These are phyloP conservation scores for Phalacrocorax carbo DNA, from an alignment of 2,113 vertebrate genomes.

Conservation along the genomic window DNA sequence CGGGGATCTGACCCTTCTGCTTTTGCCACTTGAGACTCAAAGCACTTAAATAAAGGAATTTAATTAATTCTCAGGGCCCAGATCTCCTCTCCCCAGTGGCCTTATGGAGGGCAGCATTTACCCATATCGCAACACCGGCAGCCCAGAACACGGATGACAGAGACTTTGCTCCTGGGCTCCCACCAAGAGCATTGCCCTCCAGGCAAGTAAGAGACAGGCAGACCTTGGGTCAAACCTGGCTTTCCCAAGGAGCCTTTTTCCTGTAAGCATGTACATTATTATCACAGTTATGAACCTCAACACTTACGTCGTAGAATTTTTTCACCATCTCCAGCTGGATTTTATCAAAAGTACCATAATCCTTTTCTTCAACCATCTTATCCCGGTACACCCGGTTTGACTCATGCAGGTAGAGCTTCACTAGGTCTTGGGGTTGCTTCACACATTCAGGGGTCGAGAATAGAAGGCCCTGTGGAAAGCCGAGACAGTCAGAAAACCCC, in stretches of 20 bases:
- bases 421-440: conserved; percentile 78
- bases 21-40: background rate
- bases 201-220: background rate
- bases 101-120: background rate
- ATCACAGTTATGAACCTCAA: background rate
- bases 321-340: conserved; percentile 83
- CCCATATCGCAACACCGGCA: background rate
- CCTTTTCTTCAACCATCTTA: conserved; percentile 86
- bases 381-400: conserved; percentile 88
- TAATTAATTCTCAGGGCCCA: background rate
- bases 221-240: background rate
- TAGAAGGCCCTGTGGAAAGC: conserved; percentile 80
- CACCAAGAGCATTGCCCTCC: background rate
- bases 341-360: conserved; percentile 85
- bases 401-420: conserved; percentile 90
- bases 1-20: background rate
- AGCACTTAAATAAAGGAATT: background rate
- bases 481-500: background rate
- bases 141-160: background rate
- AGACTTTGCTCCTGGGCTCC: background rate
- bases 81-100: background rate
- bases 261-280: background rate
- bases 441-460: conserved; percentile 85
- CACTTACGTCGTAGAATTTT: conserved; percentile 85
- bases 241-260: background rate